phyloP scores from a whole-genome alignment of 2,888 invertebrate species.

The Priocnemis perturbator region DNA sequence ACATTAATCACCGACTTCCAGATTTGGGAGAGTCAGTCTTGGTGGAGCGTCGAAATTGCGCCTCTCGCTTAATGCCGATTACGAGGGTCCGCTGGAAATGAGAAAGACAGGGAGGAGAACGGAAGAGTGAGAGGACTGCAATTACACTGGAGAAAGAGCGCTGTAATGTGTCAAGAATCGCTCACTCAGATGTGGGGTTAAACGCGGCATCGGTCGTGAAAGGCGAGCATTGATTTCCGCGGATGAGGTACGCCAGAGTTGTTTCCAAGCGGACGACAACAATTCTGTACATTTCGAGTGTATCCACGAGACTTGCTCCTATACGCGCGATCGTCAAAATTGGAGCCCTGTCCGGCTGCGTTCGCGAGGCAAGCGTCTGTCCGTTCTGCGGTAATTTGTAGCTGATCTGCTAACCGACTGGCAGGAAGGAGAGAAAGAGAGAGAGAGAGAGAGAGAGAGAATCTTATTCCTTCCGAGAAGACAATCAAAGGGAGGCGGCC shows the following conservation, averaged over 20 bases:
- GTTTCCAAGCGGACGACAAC: too few relatives aligned
- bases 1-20: constrained; percentile 23
- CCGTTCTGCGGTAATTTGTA: constrained; percentile 58
- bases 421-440: constrained; percentile 53
- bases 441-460: too few relatives aligned
- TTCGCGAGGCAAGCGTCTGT: not conserved
- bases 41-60: not conserved
- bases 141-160: too few relatives aligned
- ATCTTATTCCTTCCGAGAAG: constrained; percentile 68
- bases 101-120: too few relatives aligned
- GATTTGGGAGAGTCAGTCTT: constrained; percentile 26
- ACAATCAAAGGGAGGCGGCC: constrained; percentile 66
- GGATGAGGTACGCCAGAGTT: not conserved
- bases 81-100: constrained; percentile 34
- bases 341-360: too few relatives aligned
- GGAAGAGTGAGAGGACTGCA: too few relatives aligned
- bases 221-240: constrained; percentile 22
- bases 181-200: constrained; percentile 14
- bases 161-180: too few relatives aligned
- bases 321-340: too few relatives aligned
- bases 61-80: constrained; percentile 13
- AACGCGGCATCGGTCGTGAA: not conserved
- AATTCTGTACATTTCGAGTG: too few relatives aligned
- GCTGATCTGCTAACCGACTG: constrained; percentile 61
- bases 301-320: too few relatives aligned